Conservation (phyloP, 2,888 invertebrate species). For the Chaitophorus viminalis region DNA sequence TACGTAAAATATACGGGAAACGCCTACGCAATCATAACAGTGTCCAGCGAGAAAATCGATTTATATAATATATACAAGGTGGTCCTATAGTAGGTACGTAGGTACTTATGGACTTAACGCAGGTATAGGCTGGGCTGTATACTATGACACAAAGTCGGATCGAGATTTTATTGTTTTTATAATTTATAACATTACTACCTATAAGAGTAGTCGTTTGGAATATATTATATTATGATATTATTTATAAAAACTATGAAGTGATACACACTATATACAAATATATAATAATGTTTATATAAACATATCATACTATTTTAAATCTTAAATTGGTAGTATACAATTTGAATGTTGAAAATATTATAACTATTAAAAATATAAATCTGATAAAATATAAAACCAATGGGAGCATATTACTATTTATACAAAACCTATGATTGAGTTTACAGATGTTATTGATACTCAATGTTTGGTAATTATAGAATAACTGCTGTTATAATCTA, state of each 20-base stretch:
- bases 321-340: too few relatives aligned
- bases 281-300: too few relatives aligned
- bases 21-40: constrained; percentile 55
- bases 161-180: background rate
- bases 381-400: background rate
- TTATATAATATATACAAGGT: constrained; percentile 47
- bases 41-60: constrained; percentile 43
- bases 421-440: background rate
- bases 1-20: constrained; percentile 54
- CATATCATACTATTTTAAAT: too few relatives aligned
- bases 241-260: background rate
- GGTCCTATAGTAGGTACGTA: background rate
- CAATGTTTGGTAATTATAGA: background rate
- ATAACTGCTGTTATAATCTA: background rate
- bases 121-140: background rate
- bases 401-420: too few relatives aligned
- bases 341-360: too few relatives aligned
- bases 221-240: background rate
- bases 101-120: background rate
- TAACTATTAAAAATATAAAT: background rate
- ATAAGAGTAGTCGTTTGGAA: background rate
- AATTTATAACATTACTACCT: background rate
- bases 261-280: background rate
- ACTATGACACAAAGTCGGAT: background rate
- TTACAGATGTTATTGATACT: background rate